phyloP scores from a whole-genome alignment of 2,113 vertebrate genomes.

The Alexandromys fortis region DNA sequence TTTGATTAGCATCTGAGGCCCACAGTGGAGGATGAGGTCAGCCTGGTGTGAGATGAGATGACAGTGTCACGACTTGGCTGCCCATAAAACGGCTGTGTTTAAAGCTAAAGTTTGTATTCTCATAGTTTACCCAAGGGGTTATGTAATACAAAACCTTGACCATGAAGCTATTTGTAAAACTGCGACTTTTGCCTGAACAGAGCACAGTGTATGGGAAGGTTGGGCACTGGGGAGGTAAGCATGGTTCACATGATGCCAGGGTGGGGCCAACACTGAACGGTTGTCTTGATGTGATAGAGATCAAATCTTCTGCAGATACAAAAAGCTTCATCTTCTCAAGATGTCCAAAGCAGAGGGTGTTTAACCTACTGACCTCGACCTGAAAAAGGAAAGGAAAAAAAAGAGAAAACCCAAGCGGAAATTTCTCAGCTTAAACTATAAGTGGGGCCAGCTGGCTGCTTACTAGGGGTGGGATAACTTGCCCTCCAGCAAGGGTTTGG shows the following conservation, averaged over 20 bases:
- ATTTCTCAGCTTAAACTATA: slow-evolving; percentile 49
- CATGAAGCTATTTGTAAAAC: slow-evolving; percentile 78
- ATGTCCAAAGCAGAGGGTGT: slow-evolving; percentile 62
- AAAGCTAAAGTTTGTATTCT: slow-evolving; percentile 79
- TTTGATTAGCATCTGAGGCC: slow-evolving; percentile 78
- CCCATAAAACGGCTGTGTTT: slow-evolving; percentile 76
- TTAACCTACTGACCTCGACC: slow-evolving; percentile 22
- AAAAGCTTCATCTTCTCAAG: slow-evolving; percentile 59
- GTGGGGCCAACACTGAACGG: neutral
- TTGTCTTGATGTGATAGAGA: slow-evolving; percentile 59
- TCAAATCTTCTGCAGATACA: slow-evolving; percentile 43
- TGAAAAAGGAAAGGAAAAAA: slow-evolving; percentile 18
- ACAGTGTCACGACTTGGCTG: slow-evolving; percentile 81
- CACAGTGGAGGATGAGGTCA: slow-evolving; percentile 83
- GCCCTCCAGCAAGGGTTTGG: slow-evolving; percentile 28
- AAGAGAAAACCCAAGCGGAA: slow-evolving; percentile 15
- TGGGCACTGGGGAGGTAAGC: neutral
- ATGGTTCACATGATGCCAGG: slow-evolving; percentile 11
- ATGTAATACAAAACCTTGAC: slow-evolving; percentile 78
- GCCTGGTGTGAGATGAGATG: slow-evolving; percentile 81
- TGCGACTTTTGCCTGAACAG: slow-evolving; percentile 44
- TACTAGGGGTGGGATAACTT: slow-evolving; percentile 39
- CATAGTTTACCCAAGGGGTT: slow-evolving; percentile 73
- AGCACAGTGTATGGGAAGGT: neutral
- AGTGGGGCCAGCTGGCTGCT: slow-evolving; percentile 41